Evolutionary conservation across 2,797 vertebrate genomes (phyloP), one percentile per base, ranked within the genome.

Genomic region (Catharus ustulatus): DNA sequence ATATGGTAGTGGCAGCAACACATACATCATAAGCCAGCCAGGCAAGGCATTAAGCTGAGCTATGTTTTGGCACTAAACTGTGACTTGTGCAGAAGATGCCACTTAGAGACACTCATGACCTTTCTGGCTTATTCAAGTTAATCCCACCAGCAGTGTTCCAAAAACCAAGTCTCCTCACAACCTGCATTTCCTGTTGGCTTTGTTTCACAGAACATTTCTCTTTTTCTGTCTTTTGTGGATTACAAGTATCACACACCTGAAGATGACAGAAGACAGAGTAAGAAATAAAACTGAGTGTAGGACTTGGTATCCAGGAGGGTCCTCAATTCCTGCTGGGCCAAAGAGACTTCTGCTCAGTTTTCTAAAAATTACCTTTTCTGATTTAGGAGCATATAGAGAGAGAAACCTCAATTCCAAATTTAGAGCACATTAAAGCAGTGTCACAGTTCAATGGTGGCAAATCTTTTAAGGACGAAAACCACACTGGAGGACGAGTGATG

Each of bases 341-440:
- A 77, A 89, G 46, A 58, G 72, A 91, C 85, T 80, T 91, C 82
- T 89, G 24, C 29, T 78, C 43, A 36, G 24, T 86, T 84, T 46
- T 75, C 84, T 86, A 80, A 61, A 95, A 94, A 86, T 85, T 32
- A 87, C 19, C 5, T 68, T 89, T 92, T 68, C 68, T n/a, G 40
- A 81, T 94, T 78, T 73, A 78, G 43, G 62, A 62, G 62, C 86
- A 89, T 58, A 84, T 13, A 43, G 69, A 84, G 46, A 84, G 46
- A 84, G 51, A 95, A 96, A 87, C 87, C 81, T 92, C 89, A 75
- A 80, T 80, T 95, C 54, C 81, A 49, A 67, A 94, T 87, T 85
- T 92, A 90, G 78, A 92, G 46, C 72, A 34, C 45, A 46, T 72
- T 76, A 80, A 79, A 90, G 19, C 72, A 77, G n/a, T 7, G 48